A percentile compares a stretch with the other conserved stretches of the same genome.
phyloP scores from a whole-genome alignment of 37 sponge, comb jelly and placozoan genomes.

The Spongilla lacustris region DNA sequence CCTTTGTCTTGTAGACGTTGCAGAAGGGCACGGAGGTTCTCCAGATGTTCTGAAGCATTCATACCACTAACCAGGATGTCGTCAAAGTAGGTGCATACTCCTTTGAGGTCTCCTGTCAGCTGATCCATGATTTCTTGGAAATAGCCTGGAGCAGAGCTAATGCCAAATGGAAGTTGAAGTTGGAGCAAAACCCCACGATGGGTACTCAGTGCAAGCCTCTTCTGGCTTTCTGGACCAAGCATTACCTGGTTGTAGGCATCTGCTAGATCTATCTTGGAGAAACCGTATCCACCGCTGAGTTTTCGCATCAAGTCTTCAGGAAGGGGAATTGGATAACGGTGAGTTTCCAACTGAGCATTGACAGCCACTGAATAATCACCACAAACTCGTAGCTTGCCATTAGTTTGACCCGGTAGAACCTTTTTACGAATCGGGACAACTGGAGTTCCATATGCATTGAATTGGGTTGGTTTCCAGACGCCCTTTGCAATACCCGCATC shows the following conservation, averaged over 20 bases:
- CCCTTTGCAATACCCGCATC: too few species aligned
- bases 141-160: too few species aligned
- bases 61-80: conserved; percentile 28
- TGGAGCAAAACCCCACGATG: too few species aligned
- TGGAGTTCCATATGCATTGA: too few species aligned
- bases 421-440: too few species aligned
- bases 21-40: conserved; percentile 17
- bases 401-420: too few species aligned
- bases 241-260: conserved; percentile 36
- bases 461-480: too few species aligned
- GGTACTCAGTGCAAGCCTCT: neutral
- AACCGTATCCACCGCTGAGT: conserved; percentile 18
- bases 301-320: conserved; percentile 45
- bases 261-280: conserved; percentile 27
- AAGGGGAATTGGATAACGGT: conserved; percentile 36
- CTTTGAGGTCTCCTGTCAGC: conserved; percentile 35
- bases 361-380: conserved; percentile 43
- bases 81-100: conserved; percentile 9
- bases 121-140: conserved; percentile 37
- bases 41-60: conserved; percentile 11
- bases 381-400: conserved; percentile 1
- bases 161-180: too few species aligned
- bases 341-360: conserved; percentile 18
- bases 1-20: conserved; percentile 29
- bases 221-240: conserved; percentile 12